Percentiles rank a stretch among this genome's conserved stretches.
phyloP scores from a whole-genome alignment of 2,113 vertebrate species.

The Amia ocellicauda region DNA sequence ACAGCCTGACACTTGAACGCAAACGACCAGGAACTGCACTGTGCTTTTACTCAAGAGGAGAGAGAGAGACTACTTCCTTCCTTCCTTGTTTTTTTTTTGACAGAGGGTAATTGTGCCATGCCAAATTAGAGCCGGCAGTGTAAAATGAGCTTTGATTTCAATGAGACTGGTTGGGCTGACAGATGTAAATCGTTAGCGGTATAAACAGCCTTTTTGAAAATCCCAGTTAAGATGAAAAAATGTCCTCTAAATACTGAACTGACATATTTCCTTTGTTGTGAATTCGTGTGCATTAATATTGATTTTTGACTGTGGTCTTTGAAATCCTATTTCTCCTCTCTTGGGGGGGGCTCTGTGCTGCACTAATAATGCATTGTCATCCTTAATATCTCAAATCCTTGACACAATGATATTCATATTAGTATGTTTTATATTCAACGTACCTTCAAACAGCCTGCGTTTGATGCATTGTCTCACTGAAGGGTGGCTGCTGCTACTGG shows the following conservation, averaged over 20 bases:
- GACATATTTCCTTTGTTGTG: slow-evolving; percentile 68
- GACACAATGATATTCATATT: slow-evolving; percentile 72
- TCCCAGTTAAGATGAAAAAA: slow-evolving; percentile 38
- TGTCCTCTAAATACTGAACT: slow-evolving; percentile 59
- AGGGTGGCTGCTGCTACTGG: neutral
- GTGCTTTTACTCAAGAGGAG: slow-evolving; percentile 14
- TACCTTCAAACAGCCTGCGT: slow-evolving; percentile 4
- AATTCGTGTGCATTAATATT: slow-evolving; percentile 76
- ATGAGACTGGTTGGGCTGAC: slow-evolving; percentile 13
- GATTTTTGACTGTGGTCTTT: slow-evolving; percentile 74
- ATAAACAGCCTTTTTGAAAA: slow-evolving; percentile 18
- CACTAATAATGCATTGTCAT: slow-evolving; percentile 80
- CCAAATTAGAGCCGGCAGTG: slow-evolving; percentile 18
- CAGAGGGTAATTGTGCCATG: slow-evolving; percentile 19
- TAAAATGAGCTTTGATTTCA: slow-evolving; percentile 27
- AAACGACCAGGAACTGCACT: no score
- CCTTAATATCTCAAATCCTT: slow-evolving; percentile 74
- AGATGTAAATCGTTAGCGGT: slow-evolving; percentile 22
- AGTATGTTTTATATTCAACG: slow-evolving; percentile 22
- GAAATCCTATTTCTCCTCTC: slow-evolving; percentile 69
- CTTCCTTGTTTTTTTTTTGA: slow-evolving; percentile 18
- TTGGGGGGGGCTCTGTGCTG: slow-evolving; percentile 51
- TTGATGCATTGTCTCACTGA: neutral
- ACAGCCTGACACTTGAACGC: no score
- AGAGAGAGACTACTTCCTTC: no score